Base-by-base conservation (phyloP, 2,113 vertebrate genomes). In the Electrona antarctica region DNA sequence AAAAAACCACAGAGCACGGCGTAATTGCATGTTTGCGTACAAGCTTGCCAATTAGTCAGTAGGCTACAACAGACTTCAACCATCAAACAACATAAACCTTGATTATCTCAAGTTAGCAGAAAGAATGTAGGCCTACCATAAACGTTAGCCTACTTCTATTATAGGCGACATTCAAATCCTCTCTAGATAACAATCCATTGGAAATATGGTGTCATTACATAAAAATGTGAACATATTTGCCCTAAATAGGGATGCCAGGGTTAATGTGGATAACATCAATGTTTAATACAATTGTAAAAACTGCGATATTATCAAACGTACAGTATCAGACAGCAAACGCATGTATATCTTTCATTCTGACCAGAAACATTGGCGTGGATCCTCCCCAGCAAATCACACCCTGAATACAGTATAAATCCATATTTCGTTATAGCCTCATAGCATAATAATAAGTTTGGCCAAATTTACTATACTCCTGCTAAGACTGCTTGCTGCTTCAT, bases 111-210 rank as follows among this genome's bases (percentile, higher is more conserved):
- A 76, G 65, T 67, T 50, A 80, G 73, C 64, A 56, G 65, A 51
- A 61, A 63, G 61, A 79, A 77, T 80, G 71, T 85, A 84, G 85
- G 87, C 77, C 81, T 78, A 21, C 21, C 21, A 21, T 21, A 21
- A 21, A 21, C 21, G 21, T 21, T 21, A 21, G 21, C 21, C 21
- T 21, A 52, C 69, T 58, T 81, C 74, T 76, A 76, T 46, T 56
- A 41, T 62, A 64, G 71, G 60, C 74, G 84, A 88, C 80, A 82
- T 82, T 81, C 63, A 74, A 77, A 59, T 73, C 21, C 56, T 70
- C 60, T 71, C 69, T 6, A 48, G 3, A 41, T n/a, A 71, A 73
- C 3, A 46, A 65, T 56, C 29, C 15, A 69, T 58, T 73, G 60
- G 76, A 71, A 81, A 74, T 51, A 69, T 28, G 58, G 73, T 73